Conservation (phyloP, 35 echinoderm and acorn worm species). For the Holothuria glaberrima region DNA sequence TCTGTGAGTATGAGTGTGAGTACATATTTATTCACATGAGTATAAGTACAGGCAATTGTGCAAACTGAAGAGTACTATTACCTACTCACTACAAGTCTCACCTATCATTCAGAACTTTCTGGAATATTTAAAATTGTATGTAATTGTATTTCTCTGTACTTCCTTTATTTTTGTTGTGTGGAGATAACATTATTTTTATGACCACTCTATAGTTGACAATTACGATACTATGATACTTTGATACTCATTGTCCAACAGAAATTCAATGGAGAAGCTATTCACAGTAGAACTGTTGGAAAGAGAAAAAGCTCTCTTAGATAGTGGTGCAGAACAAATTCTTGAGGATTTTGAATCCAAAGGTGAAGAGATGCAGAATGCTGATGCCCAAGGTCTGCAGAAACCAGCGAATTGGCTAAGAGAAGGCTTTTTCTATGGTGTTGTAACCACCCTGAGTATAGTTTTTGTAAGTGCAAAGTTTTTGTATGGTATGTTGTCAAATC, state of each 20-base stretch:
- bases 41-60: too few relatives aligned
- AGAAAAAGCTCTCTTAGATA: conserved; percentile 35
- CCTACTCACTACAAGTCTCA: too few relatives aligned
- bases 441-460: conserved; percentile 86
- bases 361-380: conserved; percentile 65
- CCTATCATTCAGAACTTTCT: too few relatives aligned
- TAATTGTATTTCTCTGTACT: neutral
- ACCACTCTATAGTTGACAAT: too few relatives aligned
- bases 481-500: neutral
- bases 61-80: too few relatives aligned
- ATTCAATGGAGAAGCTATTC: conserved; percentile 87
- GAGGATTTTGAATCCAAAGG: conserved; percentile 95
- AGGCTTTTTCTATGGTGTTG: conserved; percentile 89
- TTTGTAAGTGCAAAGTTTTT: conserved; percentile 77
- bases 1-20: too few relatives aligned
- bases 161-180: neutral
- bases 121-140: too few relatives aligned
- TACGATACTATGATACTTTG: too few relatives aligned
- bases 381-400: conserved; percentile 41
- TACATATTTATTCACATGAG: too few relatives aligned
- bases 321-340: conserved; percentile 60
- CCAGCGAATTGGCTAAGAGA: conserved; percentile 55
- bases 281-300: conserved; percentile 42
- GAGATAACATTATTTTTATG: neutral
- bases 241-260: conserved; percentile 48